Percentiles rank a stretch among this genome's conserved stretches.
Evolutionary conservation across 1,140 invertebrate species (phyloP).

Genomic region (Scaptomyza graminum): DNA sequence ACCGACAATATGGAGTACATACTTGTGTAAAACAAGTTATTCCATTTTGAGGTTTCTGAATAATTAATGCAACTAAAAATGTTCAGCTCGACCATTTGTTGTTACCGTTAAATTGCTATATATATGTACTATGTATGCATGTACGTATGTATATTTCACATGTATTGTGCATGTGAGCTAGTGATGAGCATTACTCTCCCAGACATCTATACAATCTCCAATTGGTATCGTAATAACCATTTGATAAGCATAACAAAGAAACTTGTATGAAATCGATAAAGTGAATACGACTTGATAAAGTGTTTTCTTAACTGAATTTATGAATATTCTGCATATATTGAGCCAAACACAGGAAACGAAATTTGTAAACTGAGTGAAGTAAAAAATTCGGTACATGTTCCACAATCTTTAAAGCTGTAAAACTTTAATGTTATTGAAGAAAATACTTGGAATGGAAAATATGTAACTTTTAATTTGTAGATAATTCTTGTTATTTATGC

Average conservation of each 20-base stretch:
- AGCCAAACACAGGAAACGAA: too few relatives aligned
- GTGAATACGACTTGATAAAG: background rate
- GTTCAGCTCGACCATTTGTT: conserved; percentile 60
- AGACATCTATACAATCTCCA: background rate
- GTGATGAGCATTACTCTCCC: conserved; percentile 7
- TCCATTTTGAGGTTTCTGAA: conserved; percentile 77
- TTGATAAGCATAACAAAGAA: conserved; percentile 11
- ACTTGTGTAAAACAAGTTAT: conserved; percentile 76
- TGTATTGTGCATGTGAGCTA: conserved; percentile 7
- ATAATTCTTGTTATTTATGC: background rate
- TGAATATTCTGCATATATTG: background rate
- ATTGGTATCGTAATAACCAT: conserved; percentile 19
- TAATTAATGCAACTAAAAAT: conserved; percentile 77
- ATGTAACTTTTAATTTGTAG: too few relatives aligned
- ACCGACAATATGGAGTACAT: conserved; percentile 77
- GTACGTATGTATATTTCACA: conserved; percentile 1
- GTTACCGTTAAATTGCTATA: conserved; percentile 50
- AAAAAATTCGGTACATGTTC: too few relatives aligned
- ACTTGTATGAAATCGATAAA: background rate
- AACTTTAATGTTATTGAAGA: too few relatives aligned
- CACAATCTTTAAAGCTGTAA: too few relatives aligned
- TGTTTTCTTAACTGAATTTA: background rate
- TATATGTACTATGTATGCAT: conserved; percentile 11
- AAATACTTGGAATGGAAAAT: too few relatives aligned
- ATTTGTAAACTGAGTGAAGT: too few relatives aligned